phyloP scores from a whole-genome alignment of 2,113 vertebrate genomes.

The Neomonachus schauinslandi region DNA sequence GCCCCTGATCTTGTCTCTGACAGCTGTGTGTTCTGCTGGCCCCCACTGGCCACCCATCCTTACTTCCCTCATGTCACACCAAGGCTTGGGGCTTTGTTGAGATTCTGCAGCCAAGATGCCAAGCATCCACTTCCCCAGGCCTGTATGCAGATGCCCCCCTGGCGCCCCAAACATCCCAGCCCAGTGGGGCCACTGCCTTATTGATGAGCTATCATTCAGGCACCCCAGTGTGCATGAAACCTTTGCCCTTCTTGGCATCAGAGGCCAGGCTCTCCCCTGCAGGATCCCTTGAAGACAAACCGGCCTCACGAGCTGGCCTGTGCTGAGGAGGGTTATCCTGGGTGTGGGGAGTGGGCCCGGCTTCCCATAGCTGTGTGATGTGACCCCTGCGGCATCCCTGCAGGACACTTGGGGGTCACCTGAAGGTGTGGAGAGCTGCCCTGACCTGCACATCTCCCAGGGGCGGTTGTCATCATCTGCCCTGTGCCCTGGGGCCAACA shows the following conservation, averaged over 20 bases:
- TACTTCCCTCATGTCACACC: rapidly evolving
- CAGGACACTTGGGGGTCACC: not conserved
- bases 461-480: not conserved
- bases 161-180: too few species aligned
- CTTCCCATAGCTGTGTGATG: too few species aligned
- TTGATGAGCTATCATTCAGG: not conserved
- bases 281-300: not conserved
- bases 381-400: not conserved
- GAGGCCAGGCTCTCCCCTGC: not conserved
- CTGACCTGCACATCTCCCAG: too few species aligned
- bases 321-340: not conserved
- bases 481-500: not conserved
- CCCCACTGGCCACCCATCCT: rapidly evolving
- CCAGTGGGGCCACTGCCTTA: not conserved
- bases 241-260: not conserved
- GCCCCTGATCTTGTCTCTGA: not conserved
- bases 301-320: not conserved
- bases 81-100: too few species aligned
- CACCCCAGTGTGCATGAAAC: too few species aligned
- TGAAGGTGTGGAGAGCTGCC: too few species aligned
- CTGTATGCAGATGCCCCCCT: rapidly evolving
- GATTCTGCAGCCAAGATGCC: not conserved
- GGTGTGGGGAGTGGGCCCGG: not conserved
- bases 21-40: not conserved
- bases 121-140: too few species aligned